Evolutionary conservation across 1,140 invertebrate genomes (phyloP), one percentile per base, ranked within the genome.

Genomic region (Drosophila punjabiensis): DNA sequence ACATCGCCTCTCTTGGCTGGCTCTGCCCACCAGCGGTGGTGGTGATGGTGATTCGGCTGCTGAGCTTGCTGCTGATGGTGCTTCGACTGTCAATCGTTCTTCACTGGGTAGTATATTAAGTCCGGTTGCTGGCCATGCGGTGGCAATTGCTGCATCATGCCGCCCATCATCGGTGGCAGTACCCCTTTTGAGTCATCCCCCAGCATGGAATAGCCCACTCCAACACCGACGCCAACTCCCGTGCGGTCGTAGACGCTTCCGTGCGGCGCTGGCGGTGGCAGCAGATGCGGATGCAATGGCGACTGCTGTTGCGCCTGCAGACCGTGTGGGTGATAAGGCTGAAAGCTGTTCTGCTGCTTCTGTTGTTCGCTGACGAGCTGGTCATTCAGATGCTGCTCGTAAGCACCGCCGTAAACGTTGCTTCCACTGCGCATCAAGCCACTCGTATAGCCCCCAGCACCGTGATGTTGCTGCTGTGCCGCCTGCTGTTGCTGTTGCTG

Each of bases 11-110:
- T 91, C 83, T 92, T 92, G 79, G 91, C 80, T 76, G 82, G 59
- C 82, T 82, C 76, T 80, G 79, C 65, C 86, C 85, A 90, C 86
- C 86, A 90, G 79, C 82, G 82, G 39, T 83, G 84, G 73, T 89
- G 81, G 64, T 85, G 68, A 82, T 86, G 84, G 73, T 81, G 78
- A 52, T 79, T 79, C 63, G 70, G 66, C 59, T 73, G 83, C 18
- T 68, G 75, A 39, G 67, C 63, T 13, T 56, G 41, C 59, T 73
- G 79, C 20, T 79, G 64, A 41, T 80, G 75, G 37, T 89, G 81
- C 81, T 89, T 90, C 78, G 87, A 76, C 80, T 92, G 91, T 92
- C 91, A 93, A 85, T 93, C 92, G 65, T 93, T 93, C 60, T 93
- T 93, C 73, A 93, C 92, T 81, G 92, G 91, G 81, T 93, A 93